Evolutionary conservation across 1,140 invertebrate genomes (phyloP).

Genomic region (Hylaeus volcanicus): DNA sequence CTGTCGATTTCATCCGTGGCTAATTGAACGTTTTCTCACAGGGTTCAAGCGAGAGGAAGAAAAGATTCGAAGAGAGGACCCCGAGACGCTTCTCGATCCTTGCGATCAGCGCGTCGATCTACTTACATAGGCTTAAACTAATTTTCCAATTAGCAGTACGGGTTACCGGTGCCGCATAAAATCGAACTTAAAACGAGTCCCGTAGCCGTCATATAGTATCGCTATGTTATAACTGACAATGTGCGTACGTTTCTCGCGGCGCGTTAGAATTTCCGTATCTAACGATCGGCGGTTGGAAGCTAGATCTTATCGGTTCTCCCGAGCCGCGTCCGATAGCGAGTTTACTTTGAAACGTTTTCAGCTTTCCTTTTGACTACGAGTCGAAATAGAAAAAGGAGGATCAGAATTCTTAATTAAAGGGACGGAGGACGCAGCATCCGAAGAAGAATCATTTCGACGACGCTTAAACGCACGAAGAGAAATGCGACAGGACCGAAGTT

Average conservation of each 20-base stretch:
- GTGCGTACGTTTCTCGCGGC: background rate
- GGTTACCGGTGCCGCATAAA: slow-evolving; percentile 40
- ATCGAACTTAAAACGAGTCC: slow-evolving; percentile 41
- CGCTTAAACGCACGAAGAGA: background rate
- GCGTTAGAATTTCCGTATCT: slow-evolving; percentile 12
- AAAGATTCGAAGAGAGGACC: slow-evolving; percentile 39
- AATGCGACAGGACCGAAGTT: background rate
- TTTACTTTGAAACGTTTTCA: background rate
- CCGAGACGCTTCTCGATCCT: slow-evolving; percentile 12
- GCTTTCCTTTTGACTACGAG: too few relatives aligned
- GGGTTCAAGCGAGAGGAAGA: slow-evolving; percentile 50
- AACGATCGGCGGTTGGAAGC: slow-evolving; percentile 10
- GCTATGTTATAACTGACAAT: slow-evolving; percentile 14
- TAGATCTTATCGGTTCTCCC: slow-evolving; percentile 9
- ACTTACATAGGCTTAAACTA: slow-evolving; percentile 33
- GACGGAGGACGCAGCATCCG: too few relatives aligned
- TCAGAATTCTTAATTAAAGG: too few relatives aligned
- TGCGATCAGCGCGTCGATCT: slow-evolving; percentile 34
- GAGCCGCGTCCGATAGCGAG: background rate
- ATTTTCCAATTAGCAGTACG: slow-evolving; percentile 60
- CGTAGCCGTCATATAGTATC: slow-evolving; percentile 7
- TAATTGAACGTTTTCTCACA: slow-evolving; percentile 79
- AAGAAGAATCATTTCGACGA: too few relatives aligned
- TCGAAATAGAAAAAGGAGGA: too few relatives aligned
- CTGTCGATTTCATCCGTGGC: slow-evolving; percentile 72